These are phyloP conservation scores for Aphidoletes aphidimyza DNA, from an alignment of 2,888 invertebrate species.

Conservation along the genomic window DNA sequence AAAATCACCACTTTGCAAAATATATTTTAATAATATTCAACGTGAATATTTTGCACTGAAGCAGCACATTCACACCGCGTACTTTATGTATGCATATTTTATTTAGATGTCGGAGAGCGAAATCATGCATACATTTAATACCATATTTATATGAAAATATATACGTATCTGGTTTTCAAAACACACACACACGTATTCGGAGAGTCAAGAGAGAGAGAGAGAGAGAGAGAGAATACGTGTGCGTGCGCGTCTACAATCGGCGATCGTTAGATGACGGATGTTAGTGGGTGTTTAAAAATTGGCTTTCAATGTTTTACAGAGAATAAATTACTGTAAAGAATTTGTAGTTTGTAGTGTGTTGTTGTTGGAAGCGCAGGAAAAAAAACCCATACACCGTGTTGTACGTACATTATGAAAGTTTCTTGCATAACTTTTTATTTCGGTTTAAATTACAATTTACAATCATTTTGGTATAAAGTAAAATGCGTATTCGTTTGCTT, in stretches of 20 bases:
- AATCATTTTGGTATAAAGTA: background rate
- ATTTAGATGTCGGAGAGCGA: background rate
- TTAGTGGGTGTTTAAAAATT: conserved; percentile 33
- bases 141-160: background rate
- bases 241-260: background rate
- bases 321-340: conserved; percentile 42
- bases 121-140: background rate
- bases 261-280: conserved; percentile 40
- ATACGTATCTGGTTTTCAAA: background rate
- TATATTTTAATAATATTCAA: background rate
- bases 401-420: background rate
- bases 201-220: background rate
- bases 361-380: too few relatives aligned
- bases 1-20: background rate
- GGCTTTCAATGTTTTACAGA: conserved; percentile 35
- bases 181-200: background rate
- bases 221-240: background rate
- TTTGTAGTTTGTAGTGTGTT: too few relatives aligned
- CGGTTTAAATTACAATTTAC: background rate
- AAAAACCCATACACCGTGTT: background rate
- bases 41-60: background rate
- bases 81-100: background rate
- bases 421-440: conserved; percentile 37
- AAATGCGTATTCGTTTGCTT: background rate
- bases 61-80: background rate